phyloP scores from a whole-genome alignment of 1,140 invertebrate species.

The Zeugodacus cucurbitae region DNA sequence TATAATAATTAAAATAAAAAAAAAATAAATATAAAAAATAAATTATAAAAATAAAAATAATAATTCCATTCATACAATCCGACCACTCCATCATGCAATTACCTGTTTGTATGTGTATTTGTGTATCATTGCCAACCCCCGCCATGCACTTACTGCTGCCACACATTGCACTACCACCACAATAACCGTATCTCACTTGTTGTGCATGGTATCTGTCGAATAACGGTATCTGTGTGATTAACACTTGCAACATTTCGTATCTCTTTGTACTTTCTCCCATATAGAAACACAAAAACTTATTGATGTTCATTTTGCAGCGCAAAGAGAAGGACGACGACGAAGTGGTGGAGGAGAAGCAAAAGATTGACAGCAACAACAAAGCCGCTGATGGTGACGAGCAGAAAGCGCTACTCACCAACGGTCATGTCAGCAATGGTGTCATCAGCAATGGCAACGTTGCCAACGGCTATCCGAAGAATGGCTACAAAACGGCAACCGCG shows the following conservation, averaged over 20 bases:
- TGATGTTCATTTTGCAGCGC: slow-evolving; percentile 47
- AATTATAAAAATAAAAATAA: too few relatives aligned
- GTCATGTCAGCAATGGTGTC: slow-evolving; percentile 6
- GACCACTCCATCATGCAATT: too few relatives aligned
- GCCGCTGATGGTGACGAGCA: slow-evolving; percentile 51
- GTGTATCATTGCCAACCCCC: neutral
- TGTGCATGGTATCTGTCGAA: neutral
- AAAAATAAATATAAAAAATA: too few relatives aligned
- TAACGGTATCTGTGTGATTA: neutral
- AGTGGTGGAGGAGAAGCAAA: neutral
- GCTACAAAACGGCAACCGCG: slow-evolving; percentile 3
- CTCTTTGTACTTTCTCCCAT: neutral
- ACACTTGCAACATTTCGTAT: neutral
- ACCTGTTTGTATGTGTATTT: neutral
- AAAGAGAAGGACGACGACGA: slow-evolving; percentile 34
- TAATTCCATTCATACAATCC: too few relatives aligned
- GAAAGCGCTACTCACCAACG: slow-evolving; percentile 9
- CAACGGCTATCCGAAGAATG: slow-evolving; percentile 43
- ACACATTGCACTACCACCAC: neutral
- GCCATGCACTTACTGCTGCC: neutral
- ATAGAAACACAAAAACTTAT: slow-evolving; percentile 46
- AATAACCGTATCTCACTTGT: neutral
- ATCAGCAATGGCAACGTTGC: slow-evolving; percentile 5
- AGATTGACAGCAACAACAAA: slow-evolving; percentile 42
- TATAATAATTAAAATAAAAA: too few relatives aligned